These are phyloP conservation scores for Spilosoma lubricipeda DNA, from an alignment of 2,888 invertebrate species.

Conservation along the genomic window DNA sequence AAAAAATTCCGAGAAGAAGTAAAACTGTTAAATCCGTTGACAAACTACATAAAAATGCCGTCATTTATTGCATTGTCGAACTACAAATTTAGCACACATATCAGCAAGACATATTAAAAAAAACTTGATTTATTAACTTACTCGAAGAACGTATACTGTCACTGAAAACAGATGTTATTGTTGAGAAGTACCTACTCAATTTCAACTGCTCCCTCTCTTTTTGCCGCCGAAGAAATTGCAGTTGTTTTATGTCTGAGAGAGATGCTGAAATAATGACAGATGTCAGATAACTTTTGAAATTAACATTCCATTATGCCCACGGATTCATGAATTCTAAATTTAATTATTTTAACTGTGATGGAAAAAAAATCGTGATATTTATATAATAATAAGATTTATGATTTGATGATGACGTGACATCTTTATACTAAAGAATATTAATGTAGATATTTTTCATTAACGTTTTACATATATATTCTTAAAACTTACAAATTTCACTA, in stretches of 20 bases:
- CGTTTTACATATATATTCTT: too few relatives aligned
- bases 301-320: conserved; percentile 29
- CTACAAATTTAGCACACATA: conserved; percentile 12
- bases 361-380: neutral
- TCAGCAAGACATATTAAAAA: conserved; percentile 17
- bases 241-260: conserved; percentile 51
- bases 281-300: conserved; percentile 41
- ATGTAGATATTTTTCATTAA: too few relatives aligned
- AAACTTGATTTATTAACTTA: conserved; percentile 26
- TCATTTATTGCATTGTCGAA: neutral
- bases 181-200: conserved; percentile 39
- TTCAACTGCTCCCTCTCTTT: conserved; percentile 34
- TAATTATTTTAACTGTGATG: conserved; percentile 6
- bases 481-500: too few relatives aligned
- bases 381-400: too few relatives aligned
- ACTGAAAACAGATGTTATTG: conserved; percentile 47
- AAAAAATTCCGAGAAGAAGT: neutral
- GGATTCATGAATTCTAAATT: conserved; percentile 5
- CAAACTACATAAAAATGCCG: neutral
- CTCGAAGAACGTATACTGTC: conserved; percentile 24
- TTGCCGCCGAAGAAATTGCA: conserved; percentile 28
- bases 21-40: neutral
- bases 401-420: neutral
- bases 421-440: neutral
- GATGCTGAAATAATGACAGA: conserved; percentile 46